Percentiles rank a stretch among this genome's conserved stretches.
phyloP scores from a whole-genome alignment of 2,888 invertebrate species.

The Synergus umbraculus region DNA sequence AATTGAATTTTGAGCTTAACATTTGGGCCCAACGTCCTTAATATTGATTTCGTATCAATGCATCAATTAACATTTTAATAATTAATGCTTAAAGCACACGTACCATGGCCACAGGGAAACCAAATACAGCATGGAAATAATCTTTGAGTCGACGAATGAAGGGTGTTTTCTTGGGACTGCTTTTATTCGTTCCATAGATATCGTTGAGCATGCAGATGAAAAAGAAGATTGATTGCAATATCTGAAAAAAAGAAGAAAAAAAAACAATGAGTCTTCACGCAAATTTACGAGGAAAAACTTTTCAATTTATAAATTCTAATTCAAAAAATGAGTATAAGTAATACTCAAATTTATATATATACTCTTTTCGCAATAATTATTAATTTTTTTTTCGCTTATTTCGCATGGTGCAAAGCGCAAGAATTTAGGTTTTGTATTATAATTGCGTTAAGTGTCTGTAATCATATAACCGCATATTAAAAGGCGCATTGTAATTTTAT shows the following conservation, averaged over 20 bases:
- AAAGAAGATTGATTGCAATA: slow-evolving; percentile 88
- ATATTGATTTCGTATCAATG: neutral
- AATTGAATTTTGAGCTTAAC: no score
- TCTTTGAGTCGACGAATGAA: slow-evolving; percentile 85
- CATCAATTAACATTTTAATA: slow-evolving; percentile 41
- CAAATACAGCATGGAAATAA: slow-evolving; percentile 83
- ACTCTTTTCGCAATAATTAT: neutral
- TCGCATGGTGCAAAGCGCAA: neutral
- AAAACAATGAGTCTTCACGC: neutral
- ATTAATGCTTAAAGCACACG: slow-evolving; percentile 44
- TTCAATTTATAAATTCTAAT: no score
- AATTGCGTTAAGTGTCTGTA: neutral
- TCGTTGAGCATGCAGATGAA: slow-evolving; percentile 88
- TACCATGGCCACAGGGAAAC: slow-evolving; percentile 87
- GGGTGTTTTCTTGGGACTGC: slow-evolving; percentile 82
- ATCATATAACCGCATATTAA: slow-evolving; percentile 18
- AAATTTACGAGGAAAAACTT: neutral
- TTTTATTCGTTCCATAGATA: slow-evolving; percentile 85
- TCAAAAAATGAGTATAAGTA: neutral
- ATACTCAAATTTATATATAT: neutral
- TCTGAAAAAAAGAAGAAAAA: slow-evolving; percentile 80
- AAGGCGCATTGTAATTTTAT: neutral
- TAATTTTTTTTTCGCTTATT: neutral
- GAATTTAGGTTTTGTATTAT: slow-evolving; percentile 4
- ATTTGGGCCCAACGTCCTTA: no score